Percentiles rank a stretch among this genome's conserved stretches.
Conservation (phyloP, 2,797 vertebrate species). For the Parambassis ranga region DNA sequence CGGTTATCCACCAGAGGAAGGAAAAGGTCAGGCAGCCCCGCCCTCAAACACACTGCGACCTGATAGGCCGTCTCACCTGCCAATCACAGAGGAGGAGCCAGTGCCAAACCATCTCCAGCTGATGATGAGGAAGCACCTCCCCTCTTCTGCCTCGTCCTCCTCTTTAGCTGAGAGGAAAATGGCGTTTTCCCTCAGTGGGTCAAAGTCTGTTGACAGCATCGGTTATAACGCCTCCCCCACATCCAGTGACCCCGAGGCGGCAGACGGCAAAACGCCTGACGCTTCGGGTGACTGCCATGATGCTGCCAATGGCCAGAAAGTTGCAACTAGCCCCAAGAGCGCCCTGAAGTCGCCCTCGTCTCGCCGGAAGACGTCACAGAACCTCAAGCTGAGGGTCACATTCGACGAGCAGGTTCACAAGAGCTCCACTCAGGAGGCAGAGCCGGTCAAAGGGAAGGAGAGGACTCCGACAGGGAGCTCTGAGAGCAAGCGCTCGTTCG, state of each 20-base stretch:
- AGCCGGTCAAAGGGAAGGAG: conserved; percentile 80
- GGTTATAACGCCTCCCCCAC: conserved; percentile 88
- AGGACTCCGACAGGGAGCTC: conserved; percentile 64
- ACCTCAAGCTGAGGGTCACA: conserved; percentile 94
- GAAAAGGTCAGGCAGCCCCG: conserved; percentile 71
- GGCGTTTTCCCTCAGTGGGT: conserved; percentile 83
- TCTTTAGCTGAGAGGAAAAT: conserved; percentile 82
- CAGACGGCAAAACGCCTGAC: conserved; percentile 78
- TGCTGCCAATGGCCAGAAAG: conserved; percentile 79
- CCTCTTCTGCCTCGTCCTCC: conserved; percentile 51
- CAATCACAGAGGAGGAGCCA: conserved; percentile 86
- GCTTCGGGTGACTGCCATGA: conserved; percentile 55
- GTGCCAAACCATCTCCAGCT: conserved; percentile 79
- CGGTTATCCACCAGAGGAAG: conserved; percentile 86
- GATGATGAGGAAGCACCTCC: conserved; percentile 87
- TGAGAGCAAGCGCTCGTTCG: conserved; percentile 87
- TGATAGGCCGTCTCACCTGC: conserved; percentile 88
- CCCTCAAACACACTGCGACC: conserved; percentile 43
- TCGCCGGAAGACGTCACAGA: conserved; percentile 92
- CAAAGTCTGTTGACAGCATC: conserved; percentile 83
- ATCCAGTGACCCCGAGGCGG: conserved; percentile 85
- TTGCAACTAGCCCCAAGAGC: conserved; percentile 93
- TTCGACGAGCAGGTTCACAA: conserved; percentile 95
- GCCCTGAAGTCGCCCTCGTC: conserved; percentile 97
- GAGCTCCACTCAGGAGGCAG: conserved; percentile 70